Evolutionary conservation across 2,113 vertebrate genomes (phyloP).

Genomic region (Drymodes brunneopygia): DNA sequence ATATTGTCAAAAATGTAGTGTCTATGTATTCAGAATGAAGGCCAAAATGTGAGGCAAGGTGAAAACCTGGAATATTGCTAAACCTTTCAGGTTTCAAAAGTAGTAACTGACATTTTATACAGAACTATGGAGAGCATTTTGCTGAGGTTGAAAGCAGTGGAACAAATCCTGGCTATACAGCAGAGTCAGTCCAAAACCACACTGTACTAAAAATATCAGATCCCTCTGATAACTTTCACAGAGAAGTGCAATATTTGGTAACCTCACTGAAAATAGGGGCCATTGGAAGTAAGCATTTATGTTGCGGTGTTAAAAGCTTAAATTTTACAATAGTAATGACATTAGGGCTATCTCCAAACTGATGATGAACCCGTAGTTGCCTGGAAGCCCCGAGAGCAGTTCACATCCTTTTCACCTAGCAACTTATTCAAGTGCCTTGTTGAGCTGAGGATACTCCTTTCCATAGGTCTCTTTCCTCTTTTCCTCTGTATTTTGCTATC

Average conservation of each 20-base stretch:
- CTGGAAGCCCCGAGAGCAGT: background rate
- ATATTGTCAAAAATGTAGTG: background rate
- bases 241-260: background rate
- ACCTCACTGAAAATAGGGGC: background rate
- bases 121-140: background rate
- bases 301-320: background rate
- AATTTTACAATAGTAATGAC: background rate
- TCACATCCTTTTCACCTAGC: background rate
- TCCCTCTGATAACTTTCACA: background rate
- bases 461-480: background rate
- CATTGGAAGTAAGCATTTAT: background rate
- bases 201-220: background rate
- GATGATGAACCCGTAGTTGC: background rate
- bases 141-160: background rate
- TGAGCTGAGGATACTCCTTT: background rate
- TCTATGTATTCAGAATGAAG: background rate
- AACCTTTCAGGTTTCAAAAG: background rate
- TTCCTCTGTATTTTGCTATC: background rate
- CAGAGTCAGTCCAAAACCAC: background rate
- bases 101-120: background rate
- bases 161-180: background rate
- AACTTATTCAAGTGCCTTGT: background rate
- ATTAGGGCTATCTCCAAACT: background rate
- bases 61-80: background rate
- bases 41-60: background rate